Percentiles rank a stretch among this genome's conserved stretches.
phyloP scores from a whole-genome alignment of 2,113 vertebrate genomes.

The Corythornis vintsioides region DNA sequence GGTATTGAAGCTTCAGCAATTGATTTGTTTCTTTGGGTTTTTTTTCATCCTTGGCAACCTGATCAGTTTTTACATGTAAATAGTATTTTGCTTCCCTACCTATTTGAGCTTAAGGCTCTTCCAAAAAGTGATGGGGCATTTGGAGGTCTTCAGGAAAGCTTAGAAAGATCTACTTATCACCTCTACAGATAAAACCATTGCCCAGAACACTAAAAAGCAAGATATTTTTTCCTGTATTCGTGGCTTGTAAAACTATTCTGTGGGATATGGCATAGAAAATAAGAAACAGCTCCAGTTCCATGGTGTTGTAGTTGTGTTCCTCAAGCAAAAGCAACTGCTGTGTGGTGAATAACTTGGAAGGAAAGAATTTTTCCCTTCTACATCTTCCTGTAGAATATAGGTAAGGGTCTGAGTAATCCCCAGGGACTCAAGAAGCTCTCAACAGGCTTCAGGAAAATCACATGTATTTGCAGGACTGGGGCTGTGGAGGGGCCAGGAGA shows the following conservation, averaged over 20 bases:
- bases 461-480: neutral
- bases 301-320: accelerated
- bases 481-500: neutral
- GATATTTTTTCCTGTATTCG: neutral
- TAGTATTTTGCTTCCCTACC: neutral
- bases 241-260: neutral
- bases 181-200: neutral
- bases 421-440: neutral
- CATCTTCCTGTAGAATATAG: neutral
- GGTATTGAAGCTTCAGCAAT: neutral
- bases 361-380: neutral
- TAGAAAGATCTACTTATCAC: neutral
- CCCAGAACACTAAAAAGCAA: neutral
- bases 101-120: neutral
- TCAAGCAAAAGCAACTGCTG: neutral
- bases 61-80: neutral
- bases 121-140: neutral
- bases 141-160: neutral
- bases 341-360: neutral
- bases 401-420: neutral
- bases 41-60: neutral
- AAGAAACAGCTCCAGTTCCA: neutral
- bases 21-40: neutral
- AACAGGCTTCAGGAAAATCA: neutral
- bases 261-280: neutral